phyloP scores from a whole-genome alignment of 1,140 invertebrate species.

The Drosophila sp. region DNA sequence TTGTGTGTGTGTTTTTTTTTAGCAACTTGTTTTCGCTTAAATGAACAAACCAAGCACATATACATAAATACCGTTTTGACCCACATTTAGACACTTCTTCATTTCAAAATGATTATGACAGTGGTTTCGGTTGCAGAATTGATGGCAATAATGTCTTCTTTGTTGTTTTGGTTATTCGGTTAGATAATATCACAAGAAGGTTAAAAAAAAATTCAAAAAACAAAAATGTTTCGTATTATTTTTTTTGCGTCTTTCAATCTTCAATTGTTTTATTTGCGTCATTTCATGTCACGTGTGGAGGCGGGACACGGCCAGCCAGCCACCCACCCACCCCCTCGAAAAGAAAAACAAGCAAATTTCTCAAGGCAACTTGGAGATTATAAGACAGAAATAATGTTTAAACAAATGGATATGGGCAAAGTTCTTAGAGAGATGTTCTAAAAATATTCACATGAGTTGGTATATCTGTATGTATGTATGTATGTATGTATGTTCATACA shows the following conservation, averaged over 20 bases:
- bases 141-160: not conserved
- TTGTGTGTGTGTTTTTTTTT: constrained; percentile 26
- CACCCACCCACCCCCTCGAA: not conserved
- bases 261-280: constrained; percentile 53
- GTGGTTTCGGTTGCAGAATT: constrained; percentile 18
- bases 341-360: constrained; percentile 23
- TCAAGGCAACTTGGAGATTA: constrained; percentile 56
- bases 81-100: constrained; percentile 48
- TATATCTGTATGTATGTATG: not conserved
- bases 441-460: constrained; percentile 27
- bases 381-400: constrained; percentile 44
- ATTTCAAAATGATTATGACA: constrained; percentile 5
- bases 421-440: constrained; percentile 33
- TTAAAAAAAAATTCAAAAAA: constrained; percentile 17
- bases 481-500: not conserved
- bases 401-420: constrained; percentile 28
- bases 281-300: constrained; percentile 58
- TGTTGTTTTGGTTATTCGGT: constrained; percentile 7
- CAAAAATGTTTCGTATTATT: constrained; percentile 24
- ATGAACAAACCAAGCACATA: constrained; percentile 39
- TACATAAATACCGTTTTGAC: constrained; percentile 42
- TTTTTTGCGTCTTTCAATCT: constrained; percentile 22
- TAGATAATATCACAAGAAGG: constrained; percentile 43
- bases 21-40: constrained; percentile 46
- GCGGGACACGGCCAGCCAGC: constrained; percentile 19